Evolutionary conservation across 2,113 vertebrate species (phyloP), one percentile per base, ranked within the genome.

Genomic region (Trematocara macrostoma): DNA sequence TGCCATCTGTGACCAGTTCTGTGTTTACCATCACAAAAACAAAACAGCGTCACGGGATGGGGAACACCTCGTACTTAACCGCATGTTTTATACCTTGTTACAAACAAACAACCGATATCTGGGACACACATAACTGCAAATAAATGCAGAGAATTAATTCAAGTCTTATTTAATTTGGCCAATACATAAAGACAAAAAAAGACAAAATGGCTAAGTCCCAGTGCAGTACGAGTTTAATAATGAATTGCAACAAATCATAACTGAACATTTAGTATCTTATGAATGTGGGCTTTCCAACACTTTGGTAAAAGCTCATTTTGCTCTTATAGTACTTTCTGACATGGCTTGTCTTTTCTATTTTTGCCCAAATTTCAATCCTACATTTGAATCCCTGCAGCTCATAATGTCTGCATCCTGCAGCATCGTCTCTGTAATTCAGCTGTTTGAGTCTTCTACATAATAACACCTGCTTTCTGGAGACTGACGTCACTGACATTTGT

Each of bases 1-100:
- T 57, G 71, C 81, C 93, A 92, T 85, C 89, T 94, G 94, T 89
- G 91, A 89, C 84, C 11, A 15, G 69, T 53, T 53, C 18, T 9
- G 81, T 49, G 69, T 76, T 76, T 76, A 76, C 69, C 69, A 49
- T 57, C 81, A 80, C 18, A 42, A 87, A 88, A 90, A 89, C 90
- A 93, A 81, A 95, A 87, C 78, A 89, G 16, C 23, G 74, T 42
- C 83, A 47, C 11, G 12, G 55, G n/a, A 18, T 3, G 29, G 15
- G 56, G 16, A 34, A 57, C 79, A 56, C 3, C 35, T 9, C n/a
- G 18, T 49, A 51, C 23, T 11, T 3, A 69, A 49, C 45, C 45
- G 18, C 42, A 35, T 81, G 57, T 35, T 79, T 40, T 18, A 79
- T 31, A 31, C 23, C 69, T 7, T 31, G 15, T 76, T 49, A 29